Base-by-base conservation (phyloP, 2,797 vertebrate genomes). In the Anguilla marmorata region DNA sequence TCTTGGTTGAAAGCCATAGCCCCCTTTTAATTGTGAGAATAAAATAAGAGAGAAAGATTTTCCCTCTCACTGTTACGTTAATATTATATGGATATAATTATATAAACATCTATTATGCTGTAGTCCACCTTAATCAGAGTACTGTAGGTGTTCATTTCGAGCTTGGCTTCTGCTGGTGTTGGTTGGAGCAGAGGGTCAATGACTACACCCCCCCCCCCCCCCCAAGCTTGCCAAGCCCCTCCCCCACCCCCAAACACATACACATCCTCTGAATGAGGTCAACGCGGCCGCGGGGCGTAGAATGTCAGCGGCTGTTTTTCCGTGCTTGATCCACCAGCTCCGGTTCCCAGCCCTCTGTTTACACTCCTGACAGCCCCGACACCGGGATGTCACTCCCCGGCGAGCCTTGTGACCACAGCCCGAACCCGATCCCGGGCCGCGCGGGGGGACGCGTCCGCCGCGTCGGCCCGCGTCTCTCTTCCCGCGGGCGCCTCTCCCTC, bases 251-350 rank as follows among this genome's bases (percentile, higher is more conserved):
- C 87, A 86, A 87, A 63, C 88, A 90, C 87, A 80, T 88, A 86
- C 3, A n/a, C 86, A 89, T 88, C 90, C 74, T 66, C 80, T 89
- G 91, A 93, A 92, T 92, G 92, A 94, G 94, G 94, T 95, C 94
- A 95, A 85, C 80, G 92, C 93, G 91, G 90, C 92, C 84, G 45
- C 85, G 7, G 41, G 91, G 94, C 92, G 83, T 93, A 90, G 90
- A 92, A 90, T 95, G 93, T 95, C 95, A 95, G 93, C 92, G 91
- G 93, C 92, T 93, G 93, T 93, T 94, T 95, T 95, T 94, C 95
- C 94, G 91, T 33, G 66, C 85, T 30, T 84, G 63, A 54, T 72
- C 37, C 33, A 37, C 76, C 87, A 87, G 91, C 85, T 90, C 88
- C 84, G 66, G 88, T 91, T 91, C 86, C 89, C 72, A n/a, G 87